Evolutionary conservation across 1,140 invertebrate species (phyloP), one percentile per base, ranked within the genome.

Genomic region (Brachionus paranguensis): DNA sequence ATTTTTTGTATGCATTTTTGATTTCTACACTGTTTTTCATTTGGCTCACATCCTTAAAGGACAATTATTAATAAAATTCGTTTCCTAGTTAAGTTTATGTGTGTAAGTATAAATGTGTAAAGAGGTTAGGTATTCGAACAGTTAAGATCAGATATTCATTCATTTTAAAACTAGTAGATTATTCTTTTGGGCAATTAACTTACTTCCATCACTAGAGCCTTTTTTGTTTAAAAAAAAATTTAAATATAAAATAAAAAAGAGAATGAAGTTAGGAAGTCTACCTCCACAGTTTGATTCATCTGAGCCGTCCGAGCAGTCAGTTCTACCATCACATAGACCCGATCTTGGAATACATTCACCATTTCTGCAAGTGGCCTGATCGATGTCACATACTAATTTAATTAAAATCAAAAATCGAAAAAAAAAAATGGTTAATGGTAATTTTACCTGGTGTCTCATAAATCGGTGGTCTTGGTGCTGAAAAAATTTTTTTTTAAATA

Each of bases 11-110:
- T 95, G 87, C 96, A 99, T 87, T 96, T 96, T 64, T 94, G 93
- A 87, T 97, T 98, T 29, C 89, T 92, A 88, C 96, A 99, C 14
- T 92, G 92, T 90, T 97, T 97, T 88, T 98, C 96, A 0, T 94
- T 96, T 87, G 98, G 96, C 0, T 95, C 96, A 87, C 96, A 99
- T 84, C 53, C 81, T 68, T 45, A 24, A 14, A 24, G 11, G 10
- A 27, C 43, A 45, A 33, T 7, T 41, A 60, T 41, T 41, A 10
- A 43, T 11, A 43, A n/a, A 10, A 24, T n/a, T 37, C 17, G 6
- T 53, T n/a, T n/a, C n/a, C 8, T 14, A 29, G 17, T 6, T n/a
- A 53, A 1, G 14, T 29, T 12, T 37, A 33, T 55, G 7, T 8
- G 10, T 76, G 11, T 76, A 2, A 78, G 47, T 53, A 20, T 45